Conservation (phyloP, 1,140 invertebrate genomes). For the Theocolax elegans region DNA sequence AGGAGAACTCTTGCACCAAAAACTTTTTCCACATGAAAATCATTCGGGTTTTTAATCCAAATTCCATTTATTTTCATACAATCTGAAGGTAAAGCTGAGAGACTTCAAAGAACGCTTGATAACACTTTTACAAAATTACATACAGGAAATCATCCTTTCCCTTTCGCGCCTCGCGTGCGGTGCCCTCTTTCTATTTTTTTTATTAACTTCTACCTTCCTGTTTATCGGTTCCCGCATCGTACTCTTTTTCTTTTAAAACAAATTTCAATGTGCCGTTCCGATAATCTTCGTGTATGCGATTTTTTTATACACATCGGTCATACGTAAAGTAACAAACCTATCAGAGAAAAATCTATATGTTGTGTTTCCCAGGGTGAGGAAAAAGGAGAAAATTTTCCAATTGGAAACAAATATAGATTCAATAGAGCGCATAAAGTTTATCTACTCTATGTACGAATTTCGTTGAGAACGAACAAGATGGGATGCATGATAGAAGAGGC, state of each 20-base stretch:
- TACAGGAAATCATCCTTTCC: constrained; percentile 26
- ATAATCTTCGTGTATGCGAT: constrained; percentile 13
- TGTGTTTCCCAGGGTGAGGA: not conserved
- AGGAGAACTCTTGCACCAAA: not conserved
- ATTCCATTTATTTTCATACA: not conserved
- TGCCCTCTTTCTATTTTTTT: not conserved
- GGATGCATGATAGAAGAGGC: constrained; percentile 32
- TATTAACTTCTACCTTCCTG: not conserved
- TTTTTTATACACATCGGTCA: not conserved
- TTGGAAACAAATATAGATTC: constrained; percentile 1
- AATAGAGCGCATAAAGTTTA: not conserved
- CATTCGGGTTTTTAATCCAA: constrained; percentile 2
- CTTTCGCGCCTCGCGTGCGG: constrained; percentile 10
- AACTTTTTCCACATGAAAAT: not conserved
- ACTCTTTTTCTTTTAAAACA: too few relatives aligned
- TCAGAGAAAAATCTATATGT: not conserved
- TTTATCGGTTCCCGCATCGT: too few relatives aligned
- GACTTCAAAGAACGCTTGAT: constrained; percentile 24
- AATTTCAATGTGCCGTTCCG: constrained; percentile 39
- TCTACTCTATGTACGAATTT: not conserved
- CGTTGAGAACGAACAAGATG: constrained; percentile 23
- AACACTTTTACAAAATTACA: constrained; percentile 34
- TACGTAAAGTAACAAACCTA: not conserved
- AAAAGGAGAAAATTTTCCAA: constrained; percentile 21
- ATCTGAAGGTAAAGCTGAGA: too few relatives aligned